These are phyloP conservation scores for Aulostomus chinensis DNA, from an alignment of 2,797 vertebrate species.

Conservation along the genomic window DNA sequence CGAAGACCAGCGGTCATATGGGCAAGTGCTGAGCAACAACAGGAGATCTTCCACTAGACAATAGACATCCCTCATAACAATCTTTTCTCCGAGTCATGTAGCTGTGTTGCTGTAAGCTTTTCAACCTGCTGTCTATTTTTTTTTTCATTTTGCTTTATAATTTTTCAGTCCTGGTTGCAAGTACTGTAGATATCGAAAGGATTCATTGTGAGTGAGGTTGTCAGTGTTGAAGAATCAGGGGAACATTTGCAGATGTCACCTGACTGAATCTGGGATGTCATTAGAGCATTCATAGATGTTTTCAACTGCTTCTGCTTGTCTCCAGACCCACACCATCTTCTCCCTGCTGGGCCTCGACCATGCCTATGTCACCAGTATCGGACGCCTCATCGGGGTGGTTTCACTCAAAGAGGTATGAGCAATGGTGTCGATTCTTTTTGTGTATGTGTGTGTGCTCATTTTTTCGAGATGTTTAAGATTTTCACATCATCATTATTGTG, in stretches of 20 bases:
- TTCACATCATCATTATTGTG: neutral
- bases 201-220: slow-evolving; percentile 11
- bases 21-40: too few relatives aligned
- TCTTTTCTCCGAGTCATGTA: neutral
- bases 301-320: neutral
- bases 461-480: neutral
- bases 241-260: slow-evolving; percentile 2
- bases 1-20: too few relatives aligned
- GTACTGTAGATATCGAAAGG: too few relatives aligned
- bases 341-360: slow-evolving; percentile 94
- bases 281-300: neutral
- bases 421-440: neutral
- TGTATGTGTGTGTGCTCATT: too few relatives aligned
- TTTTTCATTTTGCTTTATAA: neutral
- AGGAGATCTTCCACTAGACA: too few relatives aligned
- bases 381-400: slow-evolving; percentile 93
- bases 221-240: slow-evolving; percentile 26
- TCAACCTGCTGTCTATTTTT: neutral
- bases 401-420: slow-evolving; percentile 91
- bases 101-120: neutral
- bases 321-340: slow-evolving; percentile 94
- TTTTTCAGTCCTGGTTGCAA: too few relatives aligned
- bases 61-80: too few relatives aligned
- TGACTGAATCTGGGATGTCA: slow-evolving; percentile 10
- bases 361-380: slow-evolving; percentile 95